phyloP scores from a whole-genome alignment of 1,140 invertebrate species.

The Drosophila kanapiae region DNA sequence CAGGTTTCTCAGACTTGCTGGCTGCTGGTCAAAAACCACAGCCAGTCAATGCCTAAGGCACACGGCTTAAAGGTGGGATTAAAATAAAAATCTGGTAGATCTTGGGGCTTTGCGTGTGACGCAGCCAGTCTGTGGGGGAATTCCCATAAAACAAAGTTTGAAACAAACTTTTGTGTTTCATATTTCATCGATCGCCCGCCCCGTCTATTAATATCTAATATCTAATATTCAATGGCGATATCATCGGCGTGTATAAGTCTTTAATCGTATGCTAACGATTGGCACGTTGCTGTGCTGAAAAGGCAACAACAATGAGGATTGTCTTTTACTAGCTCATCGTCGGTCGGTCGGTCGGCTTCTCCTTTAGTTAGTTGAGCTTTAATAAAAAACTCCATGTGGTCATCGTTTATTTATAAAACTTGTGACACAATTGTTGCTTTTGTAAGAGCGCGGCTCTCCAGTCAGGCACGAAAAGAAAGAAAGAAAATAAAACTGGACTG shows the following conservation, averaged over 20 bases:
- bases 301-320: conserved; percentile 68
- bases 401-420: conserved; percentile 81
- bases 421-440: conserved; percentile 83
- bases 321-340: conserved; percentile 61
- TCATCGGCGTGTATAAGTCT: conserved; percentile 33
- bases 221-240: conserved; percentile 16
- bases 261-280: conserved; percentile 83
- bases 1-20: conserved; percentile 38
- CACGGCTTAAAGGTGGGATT: conserved; percentile 10
- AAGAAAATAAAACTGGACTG: conserved; percentile 47
- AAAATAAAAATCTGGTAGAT: conserved; percentile 16
- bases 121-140: conserved; percentile 63
- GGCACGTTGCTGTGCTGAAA: conserved; percentile 53
- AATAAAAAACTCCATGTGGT: conserved; percentile 59
- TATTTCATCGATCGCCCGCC: conserved; percentile 41
- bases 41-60: background rate
- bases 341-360: conserved; percentile 28
- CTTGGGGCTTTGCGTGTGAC: conserved; percentile 43
- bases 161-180: conserved; percentile 68
- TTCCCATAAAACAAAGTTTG: conserved; percentile 70
- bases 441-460: conserved; percentile 45
- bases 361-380: conserved; percentile 62
- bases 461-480: conserved; percentile 19
- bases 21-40: conserved; percentile 22
- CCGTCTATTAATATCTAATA: conserved; percentile 50